Conservation (phyloP, 2,888 invertebrate species). For the Balanococcus diminutus region DNA sequence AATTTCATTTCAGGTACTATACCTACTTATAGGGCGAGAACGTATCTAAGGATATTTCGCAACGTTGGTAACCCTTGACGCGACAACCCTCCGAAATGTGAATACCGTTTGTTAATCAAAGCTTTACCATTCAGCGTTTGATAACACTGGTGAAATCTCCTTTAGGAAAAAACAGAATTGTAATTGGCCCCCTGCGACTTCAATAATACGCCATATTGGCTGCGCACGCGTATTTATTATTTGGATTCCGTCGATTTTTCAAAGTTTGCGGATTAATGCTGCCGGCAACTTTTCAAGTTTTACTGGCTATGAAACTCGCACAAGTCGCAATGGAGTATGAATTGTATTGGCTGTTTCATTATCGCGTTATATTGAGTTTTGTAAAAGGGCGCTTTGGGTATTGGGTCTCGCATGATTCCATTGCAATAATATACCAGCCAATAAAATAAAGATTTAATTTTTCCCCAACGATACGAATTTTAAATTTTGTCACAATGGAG, state of each 20-base stretch:
- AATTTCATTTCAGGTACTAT: no score
- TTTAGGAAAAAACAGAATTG: constrained; percentile 55
- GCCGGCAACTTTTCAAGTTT: constrained; percentile 8
- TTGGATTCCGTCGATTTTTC: constrained; percentile 33
- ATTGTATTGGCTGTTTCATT: neutral
- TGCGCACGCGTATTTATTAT: constrained; percentile 51
- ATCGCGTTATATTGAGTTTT: neutral
- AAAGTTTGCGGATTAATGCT: constrained; percentile 24
- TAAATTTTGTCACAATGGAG: no score
- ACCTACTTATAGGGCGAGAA: no score
- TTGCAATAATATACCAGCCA: neutral
- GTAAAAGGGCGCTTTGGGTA: neutral
- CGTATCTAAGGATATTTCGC: neutral
- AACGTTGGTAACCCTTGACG: constrained; percentile 10
- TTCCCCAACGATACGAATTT: neutral
- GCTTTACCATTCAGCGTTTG: constrained; percentile 53
- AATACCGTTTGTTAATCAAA: constrained; percentile 48
- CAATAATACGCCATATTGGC: constrained; percentile 57
- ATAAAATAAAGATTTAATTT: neutral
- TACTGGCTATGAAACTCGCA: neutral
- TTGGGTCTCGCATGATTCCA: neutral
- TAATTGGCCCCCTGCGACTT: constrained; percentile 57
- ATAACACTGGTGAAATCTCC: constrained; percentile 46
- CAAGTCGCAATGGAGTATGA: neutral
- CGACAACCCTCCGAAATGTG: constrained; percentile 42